Percentiles rank a stretch among this genome's conserved stretches.
Evolutionary conservation across 2,888 invertebrate species (phyloP).

Genomic region (Epirrhoe alternata): DNA sequence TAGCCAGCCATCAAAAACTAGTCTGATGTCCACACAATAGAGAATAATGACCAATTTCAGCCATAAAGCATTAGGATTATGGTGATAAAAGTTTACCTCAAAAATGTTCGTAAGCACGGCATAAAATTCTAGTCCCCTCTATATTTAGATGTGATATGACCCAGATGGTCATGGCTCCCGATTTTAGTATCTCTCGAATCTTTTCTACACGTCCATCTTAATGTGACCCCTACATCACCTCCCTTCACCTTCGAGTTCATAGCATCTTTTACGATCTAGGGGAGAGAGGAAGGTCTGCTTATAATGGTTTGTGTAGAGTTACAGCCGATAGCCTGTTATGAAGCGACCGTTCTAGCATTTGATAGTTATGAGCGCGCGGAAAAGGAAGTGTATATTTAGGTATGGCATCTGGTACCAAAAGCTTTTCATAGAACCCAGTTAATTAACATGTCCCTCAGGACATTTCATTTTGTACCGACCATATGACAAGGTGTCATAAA

Average conservation of each 20-base stretch:
- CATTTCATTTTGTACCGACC: conserved; percentile 70
- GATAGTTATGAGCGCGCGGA: conserved; percentile 81
- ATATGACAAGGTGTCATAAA: conserved; percentile 62
- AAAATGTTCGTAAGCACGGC: conserved; percentile 66
- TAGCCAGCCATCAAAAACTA: conserved; percentile 34
- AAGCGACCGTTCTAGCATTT: conserved; percentile 74
- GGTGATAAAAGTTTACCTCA: conserved; percentile 55
- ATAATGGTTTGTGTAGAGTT: conserved; percentile 65
- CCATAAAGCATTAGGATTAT: conserved; percentile 38
- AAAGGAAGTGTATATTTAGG: conserved; percentile 84
- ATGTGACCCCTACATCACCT: conserved; percentile 64
- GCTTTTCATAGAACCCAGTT: conserved; percentile 79
- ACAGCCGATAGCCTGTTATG: conserved; percentile 79
- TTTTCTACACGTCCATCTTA: conserved; percentile 69
- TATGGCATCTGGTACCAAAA: conserved; percentile 75
- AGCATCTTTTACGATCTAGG: conserved; percentile 50
- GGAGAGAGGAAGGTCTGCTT: conserved; percentile 60
- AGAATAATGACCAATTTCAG: conserved; percentile 41
- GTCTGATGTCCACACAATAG: conserved; percentile 40
- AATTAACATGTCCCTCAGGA: conserved; percentile 77
- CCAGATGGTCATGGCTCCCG: conserved; percentile 81
- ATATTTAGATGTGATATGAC: conserved; percentile 80
- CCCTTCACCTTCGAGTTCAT: conserved; percentile 55
- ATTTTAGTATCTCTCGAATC: conserved; percentile 81
- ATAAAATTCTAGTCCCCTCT: conserved; percentile 77